phyloP scores from a whole-genome alignment of 2,113 vertebrate genomes.

The Crocuta crocuta region DNA sequence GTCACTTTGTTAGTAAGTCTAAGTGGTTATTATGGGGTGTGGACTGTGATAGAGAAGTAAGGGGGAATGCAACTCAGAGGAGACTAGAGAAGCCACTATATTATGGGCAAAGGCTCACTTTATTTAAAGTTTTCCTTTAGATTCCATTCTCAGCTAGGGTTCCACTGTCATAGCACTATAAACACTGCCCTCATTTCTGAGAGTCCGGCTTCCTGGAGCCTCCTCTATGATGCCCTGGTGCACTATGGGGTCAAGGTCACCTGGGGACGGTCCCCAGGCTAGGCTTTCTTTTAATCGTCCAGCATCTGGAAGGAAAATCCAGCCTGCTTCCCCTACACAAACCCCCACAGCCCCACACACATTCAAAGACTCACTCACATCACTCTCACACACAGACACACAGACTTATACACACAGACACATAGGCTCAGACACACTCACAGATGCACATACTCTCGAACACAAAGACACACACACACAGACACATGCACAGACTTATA shows the following conservation, averaged over 20 bases:
- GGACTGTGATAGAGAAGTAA: not conserved
- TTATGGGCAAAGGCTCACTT: not conserved
- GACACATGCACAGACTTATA: not conserved
- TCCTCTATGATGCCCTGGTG: not conserved
- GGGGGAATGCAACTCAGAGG: not conserved
- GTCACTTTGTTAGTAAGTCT: not conserved
- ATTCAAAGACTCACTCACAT: too few relatives aligned
- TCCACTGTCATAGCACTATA: not conserved
- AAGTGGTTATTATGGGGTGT: not conserved
- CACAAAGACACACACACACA: not conserved
- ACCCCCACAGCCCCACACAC: not conserved
- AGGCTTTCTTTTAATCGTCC: not conserved
- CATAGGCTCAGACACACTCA: too few relatives aligned
- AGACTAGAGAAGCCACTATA: not conserved
- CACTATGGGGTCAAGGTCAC: not conserved
- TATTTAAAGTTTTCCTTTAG: not conserved
- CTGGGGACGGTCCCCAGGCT: not conserved
- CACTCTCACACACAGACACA: not conserved
- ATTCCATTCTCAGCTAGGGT: not conserved
- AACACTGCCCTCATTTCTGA: not conserved
- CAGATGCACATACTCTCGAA: not conserved
- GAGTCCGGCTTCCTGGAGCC: not conserved
- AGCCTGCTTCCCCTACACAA: not conserved
- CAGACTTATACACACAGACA: not conserved
- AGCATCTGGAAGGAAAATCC: too few relatives aligned